Evolutionary conservation across 1,140 invertebrate genomes (phyloP).

Genomic region (Lepidotrigona ventralis): DNA sequence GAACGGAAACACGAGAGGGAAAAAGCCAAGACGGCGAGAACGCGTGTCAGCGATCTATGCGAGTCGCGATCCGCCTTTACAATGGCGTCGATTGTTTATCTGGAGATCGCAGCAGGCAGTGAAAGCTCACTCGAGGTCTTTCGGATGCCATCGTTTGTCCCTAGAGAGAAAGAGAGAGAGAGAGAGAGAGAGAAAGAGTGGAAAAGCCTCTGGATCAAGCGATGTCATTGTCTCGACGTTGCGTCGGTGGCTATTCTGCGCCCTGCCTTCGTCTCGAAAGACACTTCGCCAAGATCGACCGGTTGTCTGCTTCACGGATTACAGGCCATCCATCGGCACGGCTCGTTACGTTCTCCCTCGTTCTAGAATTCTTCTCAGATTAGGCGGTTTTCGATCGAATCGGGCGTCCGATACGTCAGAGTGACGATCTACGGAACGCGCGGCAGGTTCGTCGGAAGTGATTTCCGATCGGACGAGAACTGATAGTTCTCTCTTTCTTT

Average conservation of each 20-base stretch:
- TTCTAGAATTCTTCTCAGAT: neutral
- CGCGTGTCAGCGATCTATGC: conserved; percentile 13
- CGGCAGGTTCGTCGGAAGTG: too few relatives aligned
- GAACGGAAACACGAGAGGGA: conserved; percentile 44
- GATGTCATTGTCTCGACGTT: conserved; percentile 49
- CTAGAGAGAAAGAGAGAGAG: neutral
- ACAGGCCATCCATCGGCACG: neutral
- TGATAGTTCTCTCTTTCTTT: too few relatives aligned
- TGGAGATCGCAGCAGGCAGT: conserved; percentile 56
- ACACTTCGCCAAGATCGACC: conserved; percentile 55
- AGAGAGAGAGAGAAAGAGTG: too few relatives aligned
- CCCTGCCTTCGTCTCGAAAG: conserved; percentile 49
- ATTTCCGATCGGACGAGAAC: too few relatives aligned
- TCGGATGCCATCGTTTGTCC: neutral
- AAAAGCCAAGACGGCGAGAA: conserved; percentile 48
- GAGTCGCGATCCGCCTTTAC: conserved; percentile 26
- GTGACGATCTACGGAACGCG: too few relatives aligned
- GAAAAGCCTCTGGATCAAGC: conserved; percentile 40
- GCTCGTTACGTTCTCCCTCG: conserved; percentile 4
- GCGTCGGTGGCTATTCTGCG: conserved; percentile 4
- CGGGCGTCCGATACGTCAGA: neutral
- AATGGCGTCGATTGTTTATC: conserved; percentile 67
- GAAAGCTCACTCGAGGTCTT: conserved; percentile 53
- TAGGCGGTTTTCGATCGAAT: neutral
- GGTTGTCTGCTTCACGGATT: conserved; percentile 36